phyloP scores from a whole-genome alignment of 2,113 vertebrate genomes.

The Esox niger region DNA sequence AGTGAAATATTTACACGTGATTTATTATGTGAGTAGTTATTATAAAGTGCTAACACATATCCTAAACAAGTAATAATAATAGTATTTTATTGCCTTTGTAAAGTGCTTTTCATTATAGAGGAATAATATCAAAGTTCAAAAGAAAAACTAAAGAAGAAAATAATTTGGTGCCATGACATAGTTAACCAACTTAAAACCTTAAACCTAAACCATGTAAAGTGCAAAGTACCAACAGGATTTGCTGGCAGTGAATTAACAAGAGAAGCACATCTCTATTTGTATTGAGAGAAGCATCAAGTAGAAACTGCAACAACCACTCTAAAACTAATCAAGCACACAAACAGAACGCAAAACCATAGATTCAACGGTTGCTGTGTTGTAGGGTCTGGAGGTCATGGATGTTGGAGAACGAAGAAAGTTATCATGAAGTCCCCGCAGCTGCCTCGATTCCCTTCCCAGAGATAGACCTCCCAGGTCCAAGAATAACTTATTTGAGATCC shows the following conservation, averaged over 20 bases:
- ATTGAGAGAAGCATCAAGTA: slow-evolving; percentile 4
- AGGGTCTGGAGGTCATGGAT: too few species aligned
- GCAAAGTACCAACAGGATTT: slow-evolving; percentile 1
- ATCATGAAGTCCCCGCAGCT: slow-evolving; percentile 36
- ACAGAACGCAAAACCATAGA: too few species aligned
- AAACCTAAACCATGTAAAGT: neutral
- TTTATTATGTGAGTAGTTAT: too few species aligned
- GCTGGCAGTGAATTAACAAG: neutral
- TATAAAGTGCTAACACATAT: too few species aligned
- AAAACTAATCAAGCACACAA: neutral
- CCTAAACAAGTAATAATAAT: too few species aligned
- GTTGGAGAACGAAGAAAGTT: neutral
- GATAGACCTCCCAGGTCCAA: slow-evolving; percentile 61
- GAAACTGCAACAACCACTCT: neutral
- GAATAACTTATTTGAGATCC: slow-evolving; percentile 55
- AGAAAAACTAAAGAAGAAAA: too few species aligned
- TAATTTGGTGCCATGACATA: too few species aligned
- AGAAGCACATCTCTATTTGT: slow-evolving; percentile 8
- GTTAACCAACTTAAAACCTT: neutral
- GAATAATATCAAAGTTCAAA: too few species aligned
- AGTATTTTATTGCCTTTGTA: too few species aligned
- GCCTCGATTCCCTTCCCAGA: slow-evolving; percentile 45
- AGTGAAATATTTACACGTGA: too few species aligned
- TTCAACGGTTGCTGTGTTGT: too few species aligned
- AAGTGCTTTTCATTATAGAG: too few species aligned